Conservation (phyloP, 2,797 vertebrate species). For the Phrynocephalus guinanensis region DNA sequence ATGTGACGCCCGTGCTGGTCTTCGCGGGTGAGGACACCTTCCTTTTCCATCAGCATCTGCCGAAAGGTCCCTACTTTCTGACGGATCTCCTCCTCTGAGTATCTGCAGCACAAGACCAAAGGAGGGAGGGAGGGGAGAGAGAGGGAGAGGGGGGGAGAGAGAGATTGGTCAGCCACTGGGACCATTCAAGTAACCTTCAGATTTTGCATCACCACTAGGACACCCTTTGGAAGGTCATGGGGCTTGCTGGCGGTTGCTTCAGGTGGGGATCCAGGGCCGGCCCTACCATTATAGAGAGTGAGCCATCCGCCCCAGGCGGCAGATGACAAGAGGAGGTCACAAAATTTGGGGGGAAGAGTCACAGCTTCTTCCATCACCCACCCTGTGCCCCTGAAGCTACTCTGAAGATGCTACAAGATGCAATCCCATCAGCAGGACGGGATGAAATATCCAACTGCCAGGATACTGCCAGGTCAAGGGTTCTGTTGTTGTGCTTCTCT, state of each 20-base stretch:
- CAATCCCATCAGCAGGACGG: too few relatives aligned
- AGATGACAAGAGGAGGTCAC: too few relatives aligned
- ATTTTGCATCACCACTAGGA: neutral
- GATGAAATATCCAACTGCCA: too few relatives aligned
- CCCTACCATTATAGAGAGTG: neutral
- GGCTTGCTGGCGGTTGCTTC: too few relatives aligned
- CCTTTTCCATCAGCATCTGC: slow-evolving; percentile 99
- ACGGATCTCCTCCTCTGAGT: slow-evolving; percentile 93
- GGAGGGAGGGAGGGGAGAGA: neutral
- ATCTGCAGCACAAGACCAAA: slow-evolving; percentile 76
- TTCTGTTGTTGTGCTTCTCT: too few relatives aligned
- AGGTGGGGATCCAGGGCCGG: neutral
- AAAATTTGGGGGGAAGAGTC: too few relatives aligned
- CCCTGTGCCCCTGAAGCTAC: too few relatives aligned
- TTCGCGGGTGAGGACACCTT: slow-evolving; percentile 94
- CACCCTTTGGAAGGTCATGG: neutral
- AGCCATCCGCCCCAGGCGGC: too few relatives aligned
- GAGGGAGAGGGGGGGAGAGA: accelerated
- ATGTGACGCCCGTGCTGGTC: slow-evolving; percentile 87
- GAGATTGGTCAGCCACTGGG: neutral
- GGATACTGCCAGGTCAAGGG: too few relatives aligned
- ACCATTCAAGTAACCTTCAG: neutral
- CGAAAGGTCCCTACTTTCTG: slow-evolving; percentile 98
- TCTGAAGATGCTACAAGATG: too few relatives aligned
- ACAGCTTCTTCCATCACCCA: too few relatives aligned